Percentiles rank a stretch among this genome's conserved stretches.
These are phyloP conservation scores for Ctenopoma multispine DNA, from an alignment of 2,797 vertebrate genomes.

Conservation along the genomic window DNA sequence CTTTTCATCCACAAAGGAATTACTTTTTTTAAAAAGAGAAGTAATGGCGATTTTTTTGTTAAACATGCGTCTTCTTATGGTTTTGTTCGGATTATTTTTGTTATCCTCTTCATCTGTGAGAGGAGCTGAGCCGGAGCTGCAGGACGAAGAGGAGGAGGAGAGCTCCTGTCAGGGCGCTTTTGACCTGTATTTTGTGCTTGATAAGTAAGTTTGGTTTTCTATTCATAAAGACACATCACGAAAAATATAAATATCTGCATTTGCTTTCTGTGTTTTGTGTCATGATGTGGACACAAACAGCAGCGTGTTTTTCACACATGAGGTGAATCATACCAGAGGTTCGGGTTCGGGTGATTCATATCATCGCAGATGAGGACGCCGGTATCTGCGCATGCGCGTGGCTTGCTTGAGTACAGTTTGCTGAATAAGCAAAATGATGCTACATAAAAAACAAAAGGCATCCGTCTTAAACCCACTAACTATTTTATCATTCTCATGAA, in stretches of 20 bases:
- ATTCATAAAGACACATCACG: not conserved
- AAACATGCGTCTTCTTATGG: slow-evolving; percentile 55
- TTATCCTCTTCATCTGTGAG: slow-evolving; percentile 56
- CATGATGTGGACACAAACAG: no score
- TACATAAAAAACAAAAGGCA: not conserved
- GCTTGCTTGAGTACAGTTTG: slow-evolving; percentile 58
- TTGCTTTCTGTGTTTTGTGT: not conserved
- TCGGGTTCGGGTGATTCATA: no score
- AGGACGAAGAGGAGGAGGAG: slow-evolving; percentile 81
- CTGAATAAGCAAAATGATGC: slow-evolving; percentile 78
- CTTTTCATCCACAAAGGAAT: slow-evolving; percentile 40
- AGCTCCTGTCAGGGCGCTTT: slow-evolving; percentile 92
- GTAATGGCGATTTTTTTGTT: slow-evolving; percentile 65
- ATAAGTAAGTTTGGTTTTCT: slow-evolving; percentile 86
- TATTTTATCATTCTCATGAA: no score
- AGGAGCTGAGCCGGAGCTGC: slow-evolving; percentile 73
- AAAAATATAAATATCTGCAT: slow-evolving; percentile 3
- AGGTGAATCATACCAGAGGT: not conserved
- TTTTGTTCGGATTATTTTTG: slow-evolving; percentile 81
- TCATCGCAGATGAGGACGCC: no score
- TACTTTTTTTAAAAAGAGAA: slow-evolving; percentile 14
- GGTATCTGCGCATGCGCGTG: not conserved
- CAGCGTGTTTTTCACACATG: not conserved
- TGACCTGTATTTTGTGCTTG: slow-evolving; percentile 93
- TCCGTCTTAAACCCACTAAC: no score